Evolutionary conservation across 1,140 invertebrate species (phyloP), one percentile per base, ranked within the genome.

Genomic region (Drosophila novamexicana): DNA sequence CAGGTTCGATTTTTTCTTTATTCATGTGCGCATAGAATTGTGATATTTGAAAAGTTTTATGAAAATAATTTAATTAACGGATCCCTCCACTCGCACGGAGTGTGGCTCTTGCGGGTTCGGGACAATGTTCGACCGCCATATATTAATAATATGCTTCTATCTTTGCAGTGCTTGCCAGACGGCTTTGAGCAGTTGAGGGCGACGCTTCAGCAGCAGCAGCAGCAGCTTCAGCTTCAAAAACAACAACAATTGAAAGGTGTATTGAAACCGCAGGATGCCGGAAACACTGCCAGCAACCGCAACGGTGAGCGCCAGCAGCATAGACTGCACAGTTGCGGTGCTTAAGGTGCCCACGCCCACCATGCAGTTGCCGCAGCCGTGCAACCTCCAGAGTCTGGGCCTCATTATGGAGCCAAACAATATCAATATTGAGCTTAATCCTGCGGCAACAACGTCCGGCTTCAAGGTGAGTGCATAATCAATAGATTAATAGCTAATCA

Each of bases 361-460:
- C 16, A 77, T 89, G 61, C 84, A 89, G 52, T 58, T 89, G 85
- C 84, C 84, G 16, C 68, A 90, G 71, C 67, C 67, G 22, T 84
- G 80, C 54, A 81, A 89, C 40, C 62, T 89, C 7, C 85, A 89
- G 59, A 89, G 84, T 16, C 67, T 88, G 9, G 83, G 83, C 9
- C 76, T 88, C 39, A 83, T 88, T n/a, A 88, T 88, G 83, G 83
- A 88, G 73, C 84, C 83, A 4, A 88, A 89, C 32, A 89, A 89
- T 37, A 88, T 88, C 7, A 88, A 88, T 29, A 80, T 88, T 6
- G 83, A 88, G 45, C 68, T 88, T 1, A 88, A 88, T 75, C 83
- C 83, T 37, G 83, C 83, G 39, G 83, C 79, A 47, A 67, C 62
- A 6, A 66, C 45, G 7, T 34, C 82, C 9, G 77, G 49, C 16